phyloP scores from a whole-genome alignment of 2,888 invertebrate species.

The Sinodicranocentrus sp. region DNA sequence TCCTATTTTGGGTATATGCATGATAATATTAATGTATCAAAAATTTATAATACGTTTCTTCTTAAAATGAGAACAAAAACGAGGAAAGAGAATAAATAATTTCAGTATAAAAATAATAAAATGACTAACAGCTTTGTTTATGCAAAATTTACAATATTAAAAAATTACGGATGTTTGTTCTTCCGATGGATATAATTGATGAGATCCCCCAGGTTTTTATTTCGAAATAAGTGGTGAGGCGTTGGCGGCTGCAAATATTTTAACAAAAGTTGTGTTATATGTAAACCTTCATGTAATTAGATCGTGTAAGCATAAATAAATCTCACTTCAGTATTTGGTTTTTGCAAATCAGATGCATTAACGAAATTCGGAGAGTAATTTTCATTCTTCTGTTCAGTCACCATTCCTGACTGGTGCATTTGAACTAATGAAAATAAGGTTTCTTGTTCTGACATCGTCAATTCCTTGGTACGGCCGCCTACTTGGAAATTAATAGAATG shows the following conservation, averaged over 20 bases:
- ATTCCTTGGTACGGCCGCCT: conserved; percentile 24
- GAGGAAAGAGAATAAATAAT: no score
- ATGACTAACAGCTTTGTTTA: no score
- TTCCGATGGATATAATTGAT: neutral
- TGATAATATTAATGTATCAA: no score
- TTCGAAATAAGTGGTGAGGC: neutral
- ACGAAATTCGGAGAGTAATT: neutral
- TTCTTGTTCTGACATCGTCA: conserved; percentile 50
- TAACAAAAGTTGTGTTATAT: no score
- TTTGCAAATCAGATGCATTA: neutral
- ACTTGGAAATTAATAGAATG: conserved; percentile 44
- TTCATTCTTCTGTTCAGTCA: neutral
- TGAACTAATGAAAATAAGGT: conserved; percentile 30
- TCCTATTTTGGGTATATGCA: no score
- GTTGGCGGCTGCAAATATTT: neutral
- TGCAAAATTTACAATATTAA: no score
- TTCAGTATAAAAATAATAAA: no score
- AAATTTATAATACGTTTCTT: no score
- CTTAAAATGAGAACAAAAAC: no score
- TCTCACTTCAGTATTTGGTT: neutral
- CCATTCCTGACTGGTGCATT: neutral
- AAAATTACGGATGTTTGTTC: no score
- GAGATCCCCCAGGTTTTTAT: neutral
- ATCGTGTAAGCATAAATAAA: neutral
- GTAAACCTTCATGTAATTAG: neutral